Evolutionary conservation across 23 tunicate genomes (phyloP), one percentile per base, ranked within the genome.

Genomic region (Trididemnum miniatum): DNA sequence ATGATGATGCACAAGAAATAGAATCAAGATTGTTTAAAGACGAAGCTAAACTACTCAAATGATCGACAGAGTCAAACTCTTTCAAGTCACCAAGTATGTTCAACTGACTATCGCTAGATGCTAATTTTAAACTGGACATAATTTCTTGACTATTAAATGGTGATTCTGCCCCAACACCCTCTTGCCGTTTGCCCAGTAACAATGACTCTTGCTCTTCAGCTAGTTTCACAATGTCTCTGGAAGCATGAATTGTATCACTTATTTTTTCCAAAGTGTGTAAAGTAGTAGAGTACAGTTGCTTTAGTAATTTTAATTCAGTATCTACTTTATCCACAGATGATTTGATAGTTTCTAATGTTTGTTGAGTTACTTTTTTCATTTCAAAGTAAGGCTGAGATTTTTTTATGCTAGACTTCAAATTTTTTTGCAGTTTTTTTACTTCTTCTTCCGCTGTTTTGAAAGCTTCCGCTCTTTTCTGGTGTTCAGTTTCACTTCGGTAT

Each of bases 101-200:
- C n/a, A 67, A 67, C 12, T 32, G 75, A 32, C 38, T 67, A 5
- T 9, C n/a, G 32, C 38, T 67, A 3, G 31, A 9, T 31, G 2
- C 20, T 5, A 67, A 31, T 67, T 67, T 24, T 3, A 9, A 12
- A 12, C 7, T 30, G 5, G 22, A 7, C 3, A 67, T 24, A 67
- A 67, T 67, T 67, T 67, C 75, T 67, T 67, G 75, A 12, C 32
- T 38, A 67, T 67, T 67, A 32, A 67, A 67, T 67, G 75, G 75
- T 30, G 75, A 38, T 83, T 88, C 93, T 18, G 93, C 93, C 2
- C 93, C 93, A 2, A 88, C 93, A 49, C 93, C 93, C 1, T 75
- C 83, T 27, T 66, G 89, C 23, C 93, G 51, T 50, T 65, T 65
- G 1, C 93, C 93, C 20, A 88, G 83, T 1, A 77, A 2, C 67